Percentiles rank a stretch among this genome's conserved stretches.
These are phyloP conservation scores for Zosterops lateralis DNA, from an alignment of 2,113 vertebrate species.

Conservation along the genomic window DNA sequence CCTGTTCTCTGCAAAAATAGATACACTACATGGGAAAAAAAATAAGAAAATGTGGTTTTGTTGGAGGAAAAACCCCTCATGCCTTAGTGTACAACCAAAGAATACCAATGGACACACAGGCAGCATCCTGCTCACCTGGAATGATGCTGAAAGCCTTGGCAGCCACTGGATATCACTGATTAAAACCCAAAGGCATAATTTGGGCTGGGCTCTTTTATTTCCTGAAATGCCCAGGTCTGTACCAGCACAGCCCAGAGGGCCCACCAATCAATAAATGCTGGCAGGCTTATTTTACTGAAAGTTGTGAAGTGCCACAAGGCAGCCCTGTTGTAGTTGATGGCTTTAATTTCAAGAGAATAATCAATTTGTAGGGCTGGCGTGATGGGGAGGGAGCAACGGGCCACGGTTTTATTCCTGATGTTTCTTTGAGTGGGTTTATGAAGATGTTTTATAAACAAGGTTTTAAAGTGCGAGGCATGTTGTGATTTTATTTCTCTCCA, in stretches of 20 bases:
- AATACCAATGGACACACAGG: not conserved
- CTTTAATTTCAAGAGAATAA: constrained; percentile 16
- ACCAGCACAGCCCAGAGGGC: not conserved
- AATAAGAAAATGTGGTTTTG: not conserved
- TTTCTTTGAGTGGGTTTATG: not conserved
- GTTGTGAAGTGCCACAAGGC: not conserved
- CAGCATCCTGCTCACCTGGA: not conserved
- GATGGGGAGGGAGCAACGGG: not conserved
- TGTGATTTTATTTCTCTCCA: constrained; percentile 2
- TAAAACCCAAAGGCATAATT: not conserved
- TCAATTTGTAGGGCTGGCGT: not conserved
- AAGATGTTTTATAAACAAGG: constrained; percentile 19
- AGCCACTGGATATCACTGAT: not conserved
- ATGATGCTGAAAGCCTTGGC: not conserved
- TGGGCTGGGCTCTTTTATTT: not conserved
- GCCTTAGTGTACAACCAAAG: not conserved
- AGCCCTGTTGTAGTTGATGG: not conserved
- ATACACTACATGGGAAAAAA: not conserved
- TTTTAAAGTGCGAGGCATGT: not conserved
- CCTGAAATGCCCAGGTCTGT: not conserved
- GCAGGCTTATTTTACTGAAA: not conserved
- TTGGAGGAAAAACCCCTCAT: fast-evolving
- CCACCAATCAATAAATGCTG: not conserved
- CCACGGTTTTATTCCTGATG: not conserved
- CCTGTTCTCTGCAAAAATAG: not conserved